Evolutionary conservation across 2,797 vertebrate genomes (phyloP).

Genomic region (Bucorvus abyssinicus): DNA sequence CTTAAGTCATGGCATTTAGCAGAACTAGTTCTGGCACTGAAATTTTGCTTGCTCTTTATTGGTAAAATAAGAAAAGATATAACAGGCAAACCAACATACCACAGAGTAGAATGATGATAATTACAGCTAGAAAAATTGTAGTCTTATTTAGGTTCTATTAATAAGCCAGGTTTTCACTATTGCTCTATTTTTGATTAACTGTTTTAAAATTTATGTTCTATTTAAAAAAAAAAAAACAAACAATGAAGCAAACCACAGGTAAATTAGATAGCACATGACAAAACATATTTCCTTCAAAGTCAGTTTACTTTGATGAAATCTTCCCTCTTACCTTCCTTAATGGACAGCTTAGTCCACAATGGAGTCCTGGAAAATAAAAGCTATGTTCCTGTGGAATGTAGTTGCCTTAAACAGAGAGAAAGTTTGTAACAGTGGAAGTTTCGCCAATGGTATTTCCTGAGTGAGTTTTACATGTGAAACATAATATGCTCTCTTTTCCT

Average conservation of each 20-base stretch:
- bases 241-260: not conserved
- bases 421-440: not conserved
- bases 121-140: not conserved
- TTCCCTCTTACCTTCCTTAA: not conserved
- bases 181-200: not conserved
- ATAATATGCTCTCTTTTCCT: not conserved
- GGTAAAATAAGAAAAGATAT: not conserved
- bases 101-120: not conserved
- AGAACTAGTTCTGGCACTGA: not conserved
- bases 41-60: not conserved
- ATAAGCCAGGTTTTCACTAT: not conserved
- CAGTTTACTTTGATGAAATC: not conserved
- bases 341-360: not conserved
- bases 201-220: not conserved
- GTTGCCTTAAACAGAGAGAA: not conserved
- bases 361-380: not conserved
- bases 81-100: not conserved
- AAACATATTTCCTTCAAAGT: not conserved
- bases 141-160: not conserved
- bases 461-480: constrained; percentile 5
- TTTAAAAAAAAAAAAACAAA: not conserved
- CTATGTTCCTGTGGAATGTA: not conserved
- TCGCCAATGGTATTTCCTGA: not conserved
- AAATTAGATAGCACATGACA: not conserved
- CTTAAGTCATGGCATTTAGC: not conserved